Evolutionary conservation across 2,888 invertebrate species (phyloP), one percentile per base, ranked within the genome.

Genomic region (Rhamnusium bicolor): DNA sequence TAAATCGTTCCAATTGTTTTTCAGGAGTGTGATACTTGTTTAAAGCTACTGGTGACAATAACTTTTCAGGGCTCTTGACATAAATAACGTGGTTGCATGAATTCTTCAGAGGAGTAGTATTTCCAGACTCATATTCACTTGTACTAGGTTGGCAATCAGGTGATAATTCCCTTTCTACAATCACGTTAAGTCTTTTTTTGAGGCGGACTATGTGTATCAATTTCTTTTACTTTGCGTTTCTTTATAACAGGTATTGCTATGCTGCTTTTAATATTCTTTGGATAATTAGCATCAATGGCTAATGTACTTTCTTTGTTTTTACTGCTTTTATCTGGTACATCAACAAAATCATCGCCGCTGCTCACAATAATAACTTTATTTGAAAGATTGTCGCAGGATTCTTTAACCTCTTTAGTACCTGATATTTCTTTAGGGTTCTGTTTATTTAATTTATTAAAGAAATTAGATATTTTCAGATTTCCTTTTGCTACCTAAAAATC

Each of bases 391-490:
- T n/a, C 12, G 4, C 40, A n/a, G n/a, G n/a, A 10, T n/a, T 12
- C n/a, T 40, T 40, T 40, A 40, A 40, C n/a, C 0, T 4, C n/a
- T 29, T 16, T 16, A 16, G 10, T 24, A 60, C 21, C 6, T n/a
- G 47, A 5, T 14, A 27, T 51, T 12, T 16, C 14, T 61, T 24
- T 69, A 49, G 53, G 8, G 0, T 14, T 47, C 18, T 18, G 12
- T 27, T 53, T 19, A 49, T 73, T 10, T 61, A 71, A 16, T 51
- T 72, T 61, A 62, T 32, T 16, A 71, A 83, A 82, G 72, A 81
- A 82, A 65, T 69, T 77, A 12, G 80, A 79, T 62, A 83, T 79
- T 74, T 81, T 83, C 51, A 72, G 65, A 69, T 76, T 78, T 18
- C 79, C 79, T 40, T 77, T 76, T 21, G 62, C 18, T 32, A 32